phyloP scores from a whole-genome alignment of 2,113 vertebrate genomes.

The Vombatus ursinus region DNA sequence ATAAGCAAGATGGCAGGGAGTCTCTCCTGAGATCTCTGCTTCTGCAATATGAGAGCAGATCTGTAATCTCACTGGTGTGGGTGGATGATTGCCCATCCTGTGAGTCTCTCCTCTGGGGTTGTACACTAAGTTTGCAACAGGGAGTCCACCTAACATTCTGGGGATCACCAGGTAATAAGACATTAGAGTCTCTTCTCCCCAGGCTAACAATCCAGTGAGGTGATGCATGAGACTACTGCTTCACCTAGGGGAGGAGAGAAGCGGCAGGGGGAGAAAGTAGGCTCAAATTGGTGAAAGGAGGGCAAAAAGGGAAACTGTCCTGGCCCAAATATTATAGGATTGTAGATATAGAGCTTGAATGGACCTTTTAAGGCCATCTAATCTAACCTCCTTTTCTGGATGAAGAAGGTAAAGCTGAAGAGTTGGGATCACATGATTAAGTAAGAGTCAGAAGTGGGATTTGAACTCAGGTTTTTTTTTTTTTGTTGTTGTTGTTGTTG shows the following conservation, averaged over 20 bases:
- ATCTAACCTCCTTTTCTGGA: background rate
- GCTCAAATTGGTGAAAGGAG: background rate
- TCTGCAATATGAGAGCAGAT: background rate
- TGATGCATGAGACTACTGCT: background rate
- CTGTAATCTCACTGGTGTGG: too few species aligned
- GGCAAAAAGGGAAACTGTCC: background rate
- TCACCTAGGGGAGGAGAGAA: background rate
- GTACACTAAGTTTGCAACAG: background rate
- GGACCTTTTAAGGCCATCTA: background rate
- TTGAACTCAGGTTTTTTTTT: too few species aligned
- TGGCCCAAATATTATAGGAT: background rate
- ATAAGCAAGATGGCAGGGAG: background rate
- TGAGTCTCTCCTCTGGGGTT: background rate
- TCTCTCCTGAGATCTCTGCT: background rate
- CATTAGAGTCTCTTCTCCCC: background rate
- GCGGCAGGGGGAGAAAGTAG: too few species aligned
- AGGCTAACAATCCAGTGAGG: background rate
- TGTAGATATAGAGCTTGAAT: background rate
- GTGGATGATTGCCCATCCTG: background rate
- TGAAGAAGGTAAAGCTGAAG: background rate
- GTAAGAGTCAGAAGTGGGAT: background rate
- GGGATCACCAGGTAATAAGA: background rate
- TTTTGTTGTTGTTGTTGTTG: too few species aligned
- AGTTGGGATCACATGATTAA: background rate
- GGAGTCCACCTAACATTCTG: too few species aligned